Base-by-base conservation (phyloP, 2,888 invertebrate genomes). In the Torymus texanus region DNA sequence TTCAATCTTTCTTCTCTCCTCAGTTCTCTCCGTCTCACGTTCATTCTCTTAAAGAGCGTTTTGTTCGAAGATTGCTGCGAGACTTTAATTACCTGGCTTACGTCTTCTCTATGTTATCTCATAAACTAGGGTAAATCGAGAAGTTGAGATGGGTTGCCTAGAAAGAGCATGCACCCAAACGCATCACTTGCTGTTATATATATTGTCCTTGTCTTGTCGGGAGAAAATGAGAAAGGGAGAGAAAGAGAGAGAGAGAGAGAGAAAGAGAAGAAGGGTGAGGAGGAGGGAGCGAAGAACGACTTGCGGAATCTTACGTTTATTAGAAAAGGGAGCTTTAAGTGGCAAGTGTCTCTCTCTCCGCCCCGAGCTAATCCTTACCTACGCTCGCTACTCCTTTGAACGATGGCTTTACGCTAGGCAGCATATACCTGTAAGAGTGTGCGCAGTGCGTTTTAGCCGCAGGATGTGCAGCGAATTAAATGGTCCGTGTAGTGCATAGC, bases 51-150 rank as follows among this genome's bases (percentile, higher is more conserved):
- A 51, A 61, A 59, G 50, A 8, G 59, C 70, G 59, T 72, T 62
- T 72, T 62, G 72, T n/a, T 29, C 29, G 29, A 29, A 29, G 29
- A 29, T 29, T 21, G 41, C 53, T 41, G 74, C 8, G 12, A 55
- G 75, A 70, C 53, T 76, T 70, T 76, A 76, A 76, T 76, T 76
- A 63, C 68, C 76, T 41, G 56, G 70, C 70, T 71, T 71, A 71
- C 58, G 58, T 71, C 58, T 63, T 56, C 58, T 24, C 63, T 14
- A 56, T 14, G 58, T 71, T 77, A 71, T 77, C 65, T 72, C 71
- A 77, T 77, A 71, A 77, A 71, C 63, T 51, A 51, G 76, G 29
- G 50, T 77, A 71, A 77, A 77, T 71, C 56, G 70, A 70, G 61
- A 68, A 68, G 68, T 55, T 29, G 16, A 21, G 50, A 8, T 4